Base-by-base conservation (phyloP, 2,113 vertebrate genomes). In the Ptilorrhoa leucosticta region DNA sequence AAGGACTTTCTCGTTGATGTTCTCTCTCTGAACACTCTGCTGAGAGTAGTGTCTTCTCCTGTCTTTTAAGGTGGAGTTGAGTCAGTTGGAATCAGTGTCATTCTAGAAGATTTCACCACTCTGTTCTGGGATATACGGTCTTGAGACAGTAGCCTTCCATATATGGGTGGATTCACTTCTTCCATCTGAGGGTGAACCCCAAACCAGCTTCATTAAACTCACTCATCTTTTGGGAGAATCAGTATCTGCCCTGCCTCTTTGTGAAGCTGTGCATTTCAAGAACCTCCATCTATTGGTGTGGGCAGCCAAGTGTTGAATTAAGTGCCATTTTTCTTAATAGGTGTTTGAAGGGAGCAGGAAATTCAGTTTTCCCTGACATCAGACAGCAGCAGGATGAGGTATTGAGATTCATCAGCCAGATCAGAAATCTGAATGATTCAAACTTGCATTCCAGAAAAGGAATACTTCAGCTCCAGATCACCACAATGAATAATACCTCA, bases 51-150 rank as follows among this genome's bases (percentile, higher is more conserved):
- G 7, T 27, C 26, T 27, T 44, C 13, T 68, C 5, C 57, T 20
- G 23, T 18, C 33, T 83, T 17, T 57, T 66, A n/a, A 75, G 44
- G 35, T 30, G 5, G 17, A 69, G 3, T 15, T 40, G n/a, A 81
- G 31, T 66, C 33, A 77, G 9, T 33, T 76, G 26, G 12, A 77
- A 60, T 65, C 35, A 42, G 9, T 30, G 21, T 37, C 23, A 28
- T 65, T 45, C 37, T 69, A 11, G 5, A 75, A 64, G 51, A 23
- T 45, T 79, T 57, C 61, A 58, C 10, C 18, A 37, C 15, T 2
- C 0, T 31, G 3, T 48, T 68, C 22, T 37, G 26, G 17, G 3
- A 58, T n/a, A 37, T 1, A 30, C 0, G 0, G 15, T 37, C 54
- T 63, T 63, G n/a, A 82, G 40, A 24, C 4, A 69, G 14, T 6